Conservation (phyloP, 2,113 vertebrate genomes). For the Ammodytes marinus region DNA sequence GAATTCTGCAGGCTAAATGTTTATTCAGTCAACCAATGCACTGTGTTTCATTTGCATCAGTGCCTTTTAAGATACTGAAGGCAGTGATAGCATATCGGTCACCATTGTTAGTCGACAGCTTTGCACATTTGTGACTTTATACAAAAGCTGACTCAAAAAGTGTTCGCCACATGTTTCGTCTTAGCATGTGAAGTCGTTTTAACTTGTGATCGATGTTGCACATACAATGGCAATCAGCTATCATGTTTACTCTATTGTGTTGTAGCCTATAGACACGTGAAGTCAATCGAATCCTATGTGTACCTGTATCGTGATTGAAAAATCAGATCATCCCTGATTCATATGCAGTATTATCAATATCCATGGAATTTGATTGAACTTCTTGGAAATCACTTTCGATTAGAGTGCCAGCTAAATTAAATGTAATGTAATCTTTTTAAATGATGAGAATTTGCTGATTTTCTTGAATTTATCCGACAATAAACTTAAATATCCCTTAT, state of each 20-base stretch:
- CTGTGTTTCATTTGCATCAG: constrained; percentile 24
- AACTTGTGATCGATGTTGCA: background rate
- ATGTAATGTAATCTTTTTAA: no score
- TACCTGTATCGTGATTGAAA: background rate
- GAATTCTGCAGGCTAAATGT: constrained; percentile 46
- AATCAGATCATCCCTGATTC: background rate
- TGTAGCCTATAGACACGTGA: background rate
- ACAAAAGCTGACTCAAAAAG: constrained; percentile 1
- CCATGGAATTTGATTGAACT: background rate
- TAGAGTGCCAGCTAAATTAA: no score
- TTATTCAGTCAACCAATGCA: constrained; percentile 28
- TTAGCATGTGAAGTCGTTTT: background rate
- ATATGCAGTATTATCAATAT: background rate
- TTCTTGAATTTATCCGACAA: background rate
- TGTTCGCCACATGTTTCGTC: background rate
- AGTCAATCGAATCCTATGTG: no score
- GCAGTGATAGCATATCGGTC: background rate
- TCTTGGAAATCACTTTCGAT: no score
- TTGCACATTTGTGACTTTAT: background rate
- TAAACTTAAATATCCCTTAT: background rate
- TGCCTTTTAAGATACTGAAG: constrained; percentile 8
- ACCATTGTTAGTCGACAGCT: background rate
- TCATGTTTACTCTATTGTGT: background rate
- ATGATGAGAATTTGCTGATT: background rate
- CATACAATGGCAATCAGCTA: background rate